A percentile compares a stretch with the other conserved stretches of the same genome.
Conservation (phyloP, 2,888 invertebrate species). For the Orgyia antiqua region DNA sequence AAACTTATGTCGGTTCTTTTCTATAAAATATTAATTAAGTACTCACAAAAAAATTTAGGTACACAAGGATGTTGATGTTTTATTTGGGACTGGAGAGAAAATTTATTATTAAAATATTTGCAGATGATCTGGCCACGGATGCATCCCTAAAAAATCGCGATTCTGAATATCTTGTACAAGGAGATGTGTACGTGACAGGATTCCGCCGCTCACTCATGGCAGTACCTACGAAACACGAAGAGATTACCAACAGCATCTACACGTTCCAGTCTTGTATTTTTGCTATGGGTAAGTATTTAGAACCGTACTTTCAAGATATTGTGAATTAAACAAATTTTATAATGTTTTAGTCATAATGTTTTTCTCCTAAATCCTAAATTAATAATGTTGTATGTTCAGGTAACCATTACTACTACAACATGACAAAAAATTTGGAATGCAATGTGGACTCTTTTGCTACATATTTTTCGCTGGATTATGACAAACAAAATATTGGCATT, state of each 20-base stretch:
- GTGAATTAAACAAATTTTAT: background rate
- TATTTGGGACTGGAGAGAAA: background rate
- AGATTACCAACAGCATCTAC: conserved; percentile 4
- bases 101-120: too few species aligned
- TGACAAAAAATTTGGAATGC: conserved; percentile 25
- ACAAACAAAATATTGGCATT: conserved; percentile 20
- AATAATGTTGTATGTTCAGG: conserved; percentile 26
- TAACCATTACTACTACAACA: conserved; percentile 38
- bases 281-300: conserved; percentile 9
- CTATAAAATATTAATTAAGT: too few species aligned
- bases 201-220: conserved; percentile 2
- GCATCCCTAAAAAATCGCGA: conserved; percentile 4
- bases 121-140: conserved; percentile 1
- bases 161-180: conserved; percentile 3
- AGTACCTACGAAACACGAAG: conserved; percentile 3
- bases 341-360: background rate
- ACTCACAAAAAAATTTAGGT: background rate
- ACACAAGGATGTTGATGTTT: background rate
- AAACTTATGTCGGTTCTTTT: too few species aligned
- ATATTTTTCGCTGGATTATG: conserved; percentile 31
- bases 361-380: background rate
- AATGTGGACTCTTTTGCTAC: conserved; percentile 17
- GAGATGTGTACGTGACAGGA: conserved; percentile 6
- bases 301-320: background rate
- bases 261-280: conserved; percentile 8